Evolutionary conservation across 2,888 invertebrate species (phyloP), one percentile per base, ranked within the genome.

Genomic region (Serripes groenlandicus): DNA sequence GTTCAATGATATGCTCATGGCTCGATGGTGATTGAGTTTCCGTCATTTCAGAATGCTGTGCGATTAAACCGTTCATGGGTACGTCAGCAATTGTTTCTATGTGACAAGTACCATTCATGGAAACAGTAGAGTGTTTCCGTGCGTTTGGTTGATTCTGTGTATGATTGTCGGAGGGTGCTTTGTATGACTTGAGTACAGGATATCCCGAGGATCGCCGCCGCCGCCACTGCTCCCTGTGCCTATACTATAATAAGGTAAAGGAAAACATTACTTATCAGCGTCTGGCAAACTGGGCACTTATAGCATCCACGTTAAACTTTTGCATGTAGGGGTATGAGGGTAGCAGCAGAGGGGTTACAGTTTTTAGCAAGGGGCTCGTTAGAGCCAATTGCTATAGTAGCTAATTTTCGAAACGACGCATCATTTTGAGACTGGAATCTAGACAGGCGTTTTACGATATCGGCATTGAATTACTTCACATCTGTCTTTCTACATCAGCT

Each of bases 241-340:
- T 66, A 28, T 66, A 66, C 66, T 66, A 42, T 35, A 66, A 66
- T n/a, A n/a, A n/a, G 21, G 21, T 21, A 49, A 49, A 49, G 7
- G 21, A 49, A 49, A 49, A 49, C 42, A 42, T n/a, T n/a, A n/a
- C n/a, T n/a, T n/a, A n/a, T n/a, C n/a, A n/a, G n/a, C n/a, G n/a
- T n/a, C n/a, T n/a, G n/a, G n/a, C n/a, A n/a, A n/a, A n/a, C n/a
- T n/a, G n/a, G n/a, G n/a, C n/a, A n/a, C n/a, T n/a, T n/a, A n/a
- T n/a, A n/a, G n/a, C n/a, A n/a, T n/a, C n/a, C n/a, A n/a, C n/a
- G n/a, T n/a, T n/a, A n/a, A n/a, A n/a, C n/a, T n/a, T n/a, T n/a
- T n/a, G n/a, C n/a, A n/a, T n/a, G n/a, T n/a, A n/a, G n/a, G n/a
- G n/a, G n/a, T n/a, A n/a, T n/a, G n/a, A n/a, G n/a, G n/a, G n/a